Evolutionary conservation across 2,888 invertebrate species (phyloP).

Genomic region (Trissolcus brochymenae): DNA sequence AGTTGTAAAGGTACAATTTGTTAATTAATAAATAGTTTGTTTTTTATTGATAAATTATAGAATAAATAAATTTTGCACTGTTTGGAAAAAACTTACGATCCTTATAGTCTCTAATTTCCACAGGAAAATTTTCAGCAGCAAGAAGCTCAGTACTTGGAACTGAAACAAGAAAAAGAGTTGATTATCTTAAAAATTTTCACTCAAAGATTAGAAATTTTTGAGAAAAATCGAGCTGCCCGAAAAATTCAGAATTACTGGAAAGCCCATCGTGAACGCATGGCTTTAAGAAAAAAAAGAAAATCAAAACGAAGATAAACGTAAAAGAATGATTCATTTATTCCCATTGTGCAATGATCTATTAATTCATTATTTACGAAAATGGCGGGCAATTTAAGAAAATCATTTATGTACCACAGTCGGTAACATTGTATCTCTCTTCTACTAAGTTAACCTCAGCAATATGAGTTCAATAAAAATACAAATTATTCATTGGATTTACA

Average conservation of each 20-base stretch:
- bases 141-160: constrained; percentile 60
- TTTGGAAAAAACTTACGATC: neutral
- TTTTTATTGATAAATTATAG: neutral
- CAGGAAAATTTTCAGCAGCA: constrained; percentile 28
- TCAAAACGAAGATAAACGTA: constrained; percentile 58
- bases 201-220: constrained; percentile 62
- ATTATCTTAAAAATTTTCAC: constrained; percentile 61
- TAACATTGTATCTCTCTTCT: neutral
- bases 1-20: constrained; percentile 58
- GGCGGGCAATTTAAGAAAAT: no score
- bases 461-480: neutral
- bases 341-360: neutral
- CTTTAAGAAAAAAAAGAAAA: constrained; percentile 64
- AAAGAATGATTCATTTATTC: neutral
- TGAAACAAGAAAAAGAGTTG: constrained; percentile 66
- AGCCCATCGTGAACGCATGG: constrained; percentile 60
- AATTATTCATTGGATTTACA: neutral
- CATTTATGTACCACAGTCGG: neutral
- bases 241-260: constrained; percentile 71
- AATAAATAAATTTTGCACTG: neutral
- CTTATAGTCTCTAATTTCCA: neutral
- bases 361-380: neutral
- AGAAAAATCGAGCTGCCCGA: constrained; percentile 67
- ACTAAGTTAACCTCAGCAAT: neutral
- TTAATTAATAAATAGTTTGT: constrained; percentile 6